Conservation (phyloP, 2,888 invertebrate genomes). For the Monoplex corrugatus region DNA sequence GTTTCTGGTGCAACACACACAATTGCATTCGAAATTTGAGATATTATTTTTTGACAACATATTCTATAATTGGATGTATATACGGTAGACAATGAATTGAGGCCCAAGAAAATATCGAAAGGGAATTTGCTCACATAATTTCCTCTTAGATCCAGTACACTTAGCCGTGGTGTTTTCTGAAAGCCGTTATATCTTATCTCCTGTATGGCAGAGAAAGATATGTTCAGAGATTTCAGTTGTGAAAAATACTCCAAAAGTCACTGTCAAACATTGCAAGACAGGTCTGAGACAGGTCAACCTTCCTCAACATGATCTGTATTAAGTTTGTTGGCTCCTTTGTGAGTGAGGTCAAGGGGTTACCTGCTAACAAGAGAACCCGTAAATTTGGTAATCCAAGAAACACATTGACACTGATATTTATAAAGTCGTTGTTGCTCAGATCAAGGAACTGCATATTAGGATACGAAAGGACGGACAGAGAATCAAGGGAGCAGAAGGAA, state of each 20-base stretch:
- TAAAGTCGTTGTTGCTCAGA: neutral
- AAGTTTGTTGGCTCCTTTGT: no score
- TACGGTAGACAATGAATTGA: neutral
- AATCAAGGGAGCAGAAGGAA: neutral
- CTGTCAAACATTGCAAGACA: neutral
- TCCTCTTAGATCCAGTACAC: neutral
- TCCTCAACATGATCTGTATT: neutral
- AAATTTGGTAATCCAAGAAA: neutral
- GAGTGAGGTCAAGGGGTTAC: neutral
- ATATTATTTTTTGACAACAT: neutral
- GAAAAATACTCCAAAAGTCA: neutral
- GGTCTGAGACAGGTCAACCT: neutral
- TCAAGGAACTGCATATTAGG: neutral
- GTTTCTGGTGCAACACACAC: neutral
- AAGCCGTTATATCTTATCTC: neutral
- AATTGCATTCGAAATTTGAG: neutral
- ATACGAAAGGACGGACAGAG: neutral
- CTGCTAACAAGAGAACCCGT: neutral
- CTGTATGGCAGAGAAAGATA: neutral
- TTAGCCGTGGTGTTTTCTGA: neutral
- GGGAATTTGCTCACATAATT: neutral
- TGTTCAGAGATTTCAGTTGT: neutral
- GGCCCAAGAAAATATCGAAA: neutral
- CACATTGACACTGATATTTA: neutral
- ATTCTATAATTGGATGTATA: slow-evolving; percentile 2